phyloP scores from a whole-genome alignment of 2,113 vertebrate species.

The Halichoerus grypus region DNA sequence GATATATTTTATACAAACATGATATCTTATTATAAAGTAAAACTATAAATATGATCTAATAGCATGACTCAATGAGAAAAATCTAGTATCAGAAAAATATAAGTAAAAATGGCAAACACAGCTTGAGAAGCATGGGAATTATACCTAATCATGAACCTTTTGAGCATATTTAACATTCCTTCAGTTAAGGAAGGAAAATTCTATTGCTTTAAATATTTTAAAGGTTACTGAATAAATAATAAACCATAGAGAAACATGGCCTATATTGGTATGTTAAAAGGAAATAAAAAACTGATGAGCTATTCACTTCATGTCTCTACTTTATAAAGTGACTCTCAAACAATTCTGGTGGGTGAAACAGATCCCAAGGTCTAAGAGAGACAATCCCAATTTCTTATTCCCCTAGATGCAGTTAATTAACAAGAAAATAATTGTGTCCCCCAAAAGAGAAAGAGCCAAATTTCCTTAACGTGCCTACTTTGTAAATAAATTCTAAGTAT shows the following conservation, averaged over 20 bases:
- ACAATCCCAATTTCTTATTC: background rate
- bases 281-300: background rate
- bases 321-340: background rate
- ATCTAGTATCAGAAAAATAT: background rate
- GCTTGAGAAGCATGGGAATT: background rate
- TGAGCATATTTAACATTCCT: constrained; percentile 51
- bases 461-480: background rate
- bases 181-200: constrained; percentile 23
- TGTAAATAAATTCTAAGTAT: constrained; percentile 36
- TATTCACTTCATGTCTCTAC: constrained; percentile 11
- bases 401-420: background rate
- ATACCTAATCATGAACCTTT: background rate
- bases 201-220: constrained; percentile 72
- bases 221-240: constrained; percentile 68
- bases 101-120: background rate
- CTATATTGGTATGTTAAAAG: constrained; percentile 26
- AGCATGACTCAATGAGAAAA: background rate
- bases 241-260: background rate
- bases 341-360: background rate
- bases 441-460: background rate
- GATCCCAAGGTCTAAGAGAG: background rate
- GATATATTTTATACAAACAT: background rate
- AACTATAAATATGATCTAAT: background rate
- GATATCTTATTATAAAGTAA: background rate
- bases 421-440: background rate